These are phyloP conservation scores for Tupaia chinensis DNA, from an alignment of 2,113 vertebrate genomes.

Conservation along the genomic window DNA sequence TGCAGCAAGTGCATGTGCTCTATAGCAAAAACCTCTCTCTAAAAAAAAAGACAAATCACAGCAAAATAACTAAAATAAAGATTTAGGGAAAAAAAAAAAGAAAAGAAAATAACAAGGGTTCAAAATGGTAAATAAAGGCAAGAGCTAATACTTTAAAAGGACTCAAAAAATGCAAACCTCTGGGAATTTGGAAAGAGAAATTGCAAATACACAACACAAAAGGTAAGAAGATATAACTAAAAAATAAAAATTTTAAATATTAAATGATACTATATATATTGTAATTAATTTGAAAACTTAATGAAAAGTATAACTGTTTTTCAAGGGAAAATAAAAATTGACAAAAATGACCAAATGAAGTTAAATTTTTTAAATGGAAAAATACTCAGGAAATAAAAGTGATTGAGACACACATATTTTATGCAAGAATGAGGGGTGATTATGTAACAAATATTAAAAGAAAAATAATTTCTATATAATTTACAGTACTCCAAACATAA, in stretches of 20 bases:
- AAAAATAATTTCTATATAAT: background rate
- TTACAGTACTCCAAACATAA: background rate
- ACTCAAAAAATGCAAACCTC: background rate
- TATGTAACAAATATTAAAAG: conserved; percentile 13
- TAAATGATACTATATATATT: background rate
- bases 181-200: conserved; percentile 17
- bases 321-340: background rate
- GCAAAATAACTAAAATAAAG: background rate
- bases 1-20: too few relatives aligned
- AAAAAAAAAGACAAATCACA: background rate
- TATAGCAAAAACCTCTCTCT: too few relatives aligned
- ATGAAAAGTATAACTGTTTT: background rate
- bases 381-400: background rate
- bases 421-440: background rate
- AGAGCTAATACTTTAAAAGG: conserved; percentile 13
- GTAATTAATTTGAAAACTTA: background rate
- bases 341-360: background rate
- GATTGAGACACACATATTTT: background rate
- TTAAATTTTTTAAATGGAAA: background rate
- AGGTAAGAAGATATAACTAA: background rate
- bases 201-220: background rate
- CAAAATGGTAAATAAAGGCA: background rate
- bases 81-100: background rate
- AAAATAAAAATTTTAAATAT: conserved; percentile 15
- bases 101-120: background rate